Conservation (phyloP, 2,888 invertebrate genomes). For the Apamea crenata region DNA sequence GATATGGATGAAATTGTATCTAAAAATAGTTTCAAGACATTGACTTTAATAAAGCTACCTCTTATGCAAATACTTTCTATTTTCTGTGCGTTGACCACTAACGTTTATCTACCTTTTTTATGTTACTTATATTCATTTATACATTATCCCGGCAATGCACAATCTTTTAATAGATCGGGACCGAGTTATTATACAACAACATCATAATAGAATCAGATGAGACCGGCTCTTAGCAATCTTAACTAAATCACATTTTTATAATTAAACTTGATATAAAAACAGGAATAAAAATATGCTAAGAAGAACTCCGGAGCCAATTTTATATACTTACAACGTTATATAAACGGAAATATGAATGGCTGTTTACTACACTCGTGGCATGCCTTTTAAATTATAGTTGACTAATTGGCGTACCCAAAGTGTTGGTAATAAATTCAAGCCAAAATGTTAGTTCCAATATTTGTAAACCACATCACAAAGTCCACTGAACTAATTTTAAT, state of each 20-base stretch:
- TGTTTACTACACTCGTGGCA: constrained; percentile 36
- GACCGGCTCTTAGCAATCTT: constrained; percentile 29
- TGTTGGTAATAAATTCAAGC: constrained; percentile 58
- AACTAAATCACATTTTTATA: constrained; percentile 45
- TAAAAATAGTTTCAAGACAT: background rate
- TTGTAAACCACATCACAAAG: constrained; percentile 48
- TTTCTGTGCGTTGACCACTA: constrained; percentile 17
- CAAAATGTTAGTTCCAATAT: constrained; percentile 37
- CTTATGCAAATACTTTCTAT: constrained; percentile 27
- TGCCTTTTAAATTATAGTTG: constrained; percentile 48
- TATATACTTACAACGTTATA: constrained; percentile 59
- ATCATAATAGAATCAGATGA: constrained; percentile 22
- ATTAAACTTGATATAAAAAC: constrained; percentile 60
- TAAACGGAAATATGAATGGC: constrained; percentile 50
- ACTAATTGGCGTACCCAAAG: constrained; percentile 62
- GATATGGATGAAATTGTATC: background rate
- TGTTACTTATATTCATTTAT: constrained; percentile 32
- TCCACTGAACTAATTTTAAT: constrained; percentile 52
- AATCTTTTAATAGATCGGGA: constrained; percentile 37
- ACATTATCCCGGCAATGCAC: constrained; percentile 6
- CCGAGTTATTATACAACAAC: constrained; percentile 23
- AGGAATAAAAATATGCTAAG: constrained; percentile 56
- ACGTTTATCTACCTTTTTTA: constrained; percentile 12
- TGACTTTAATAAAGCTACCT: background rate
- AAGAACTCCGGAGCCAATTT: constrained; percentile 56